phyloP scores from a whole-genome alignment of 2,888 invertebrate species.

The Lasioglossum leucozonium region DNA sequence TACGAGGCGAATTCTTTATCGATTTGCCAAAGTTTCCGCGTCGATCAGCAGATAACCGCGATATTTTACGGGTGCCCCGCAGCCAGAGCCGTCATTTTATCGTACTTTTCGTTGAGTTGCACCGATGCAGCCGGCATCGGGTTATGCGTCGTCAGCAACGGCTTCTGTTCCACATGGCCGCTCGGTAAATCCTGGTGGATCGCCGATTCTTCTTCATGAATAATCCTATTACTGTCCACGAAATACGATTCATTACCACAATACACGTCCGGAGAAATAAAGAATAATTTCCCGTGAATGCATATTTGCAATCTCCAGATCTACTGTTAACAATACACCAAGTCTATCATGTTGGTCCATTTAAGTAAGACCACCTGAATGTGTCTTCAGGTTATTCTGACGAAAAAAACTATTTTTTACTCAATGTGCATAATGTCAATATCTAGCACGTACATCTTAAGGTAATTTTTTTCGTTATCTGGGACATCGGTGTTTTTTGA shows the following conservation, averaged over 20 bases:
- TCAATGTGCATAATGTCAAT: no score
- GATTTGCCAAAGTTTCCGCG: slow-evolving; percentile 54
- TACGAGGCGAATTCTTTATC: slow-evolving; percentile 48
- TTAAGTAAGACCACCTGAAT: no score
- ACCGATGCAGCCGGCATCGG: slow-evolving; percentile 55
- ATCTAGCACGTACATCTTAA: no score
- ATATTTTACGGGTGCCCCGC: slow-evolving; percentile 48
- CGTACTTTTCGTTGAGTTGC: slow-evolving; percentile 52
- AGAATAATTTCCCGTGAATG: neutral
- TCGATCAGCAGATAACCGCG: slow-evolving; percentile 57
- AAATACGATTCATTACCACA: neutral
- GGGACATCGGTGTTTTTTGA: no score
- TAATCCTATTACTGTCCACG: slow-evolving; percentile 34
- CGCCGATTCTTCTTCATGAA: slow-evolving; percentile 39
- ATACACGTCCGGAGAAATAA: neutral
- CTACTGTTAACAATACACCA: neutral
- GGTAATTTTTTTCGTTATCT: no score
- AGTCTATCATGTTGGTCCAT: no score
- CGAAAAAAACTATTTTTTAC: no score
- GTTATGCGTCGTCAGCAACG: slow-evolving; percentile 55
- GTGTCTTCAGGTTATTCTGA: no score
- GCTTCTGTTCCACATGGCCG: slow-evolving; percentile 22
- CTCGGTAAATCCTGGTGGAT: slow-evolving; percentile 35
- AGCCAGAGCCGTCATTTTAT: slow-evolving; percentile 50
- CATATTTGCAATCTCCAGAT: neutral